Conservation (phyloP, 2,113 vertebrate species). For the Phainopepla nitens region DNA sequence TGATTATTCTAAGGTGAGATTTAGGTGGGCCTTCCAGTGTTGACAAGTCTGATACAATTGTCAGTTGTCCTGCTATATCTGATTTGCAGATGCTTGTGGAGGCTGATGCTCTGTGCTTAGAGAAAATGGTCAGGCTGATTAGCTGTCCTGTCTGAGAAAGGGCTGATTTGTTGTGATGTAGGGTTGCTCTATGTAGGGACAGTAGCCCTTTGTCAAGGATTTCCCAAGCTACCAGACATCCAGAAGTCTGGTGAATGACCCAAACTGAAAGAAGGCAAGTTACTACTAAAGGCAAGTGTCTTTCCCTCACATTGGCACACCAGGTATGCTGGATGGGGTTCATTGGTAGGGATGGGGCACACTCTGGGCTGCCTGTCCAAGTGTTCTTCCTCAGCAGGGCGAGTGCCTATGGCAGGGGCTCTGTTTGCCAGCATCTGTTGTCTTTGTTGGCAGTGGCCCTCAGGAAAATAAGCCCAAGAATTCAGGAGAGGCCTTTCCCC, state of each 20-base stretch:
- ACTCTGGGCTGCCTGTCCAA: background rate
- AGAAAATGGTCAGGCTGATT: background rate
- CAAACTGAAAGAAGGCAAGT: background rate
- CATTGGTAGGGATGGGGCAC: background rate
- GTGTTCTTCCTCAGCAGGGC: background rate
- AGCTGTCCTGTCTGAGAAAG: background rate
- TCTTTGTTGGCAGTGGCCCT: background rate
- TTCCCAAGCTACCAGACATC: background rate
- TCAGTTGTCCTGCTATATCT: background rate
- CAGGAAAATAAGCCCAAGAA: background rate
- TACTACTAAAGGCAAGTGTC: background rate
- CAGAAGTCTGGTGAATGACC: background rate
- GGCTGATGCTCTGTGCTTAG: background rate
- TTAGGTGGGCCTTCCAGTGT: background rate
- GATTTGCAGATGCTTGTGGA: background rate
- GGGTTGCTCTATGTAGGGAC: background rate
- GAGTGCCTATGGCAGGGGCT: accelerated
- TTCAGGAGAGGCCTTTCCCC: background rate
- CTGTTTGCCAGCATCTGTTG: accelerated
- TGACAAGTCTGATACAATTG: background rate
- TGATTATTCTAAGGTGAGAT: background rate
- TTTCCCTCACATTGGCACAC: background rate
- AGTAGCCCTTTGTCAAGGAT: background rate
- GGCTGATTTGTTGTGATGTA: background rate
- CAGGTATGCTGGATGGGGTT: background rate